Percentiles rank a stretch among this genome's conserved stretches.
phyloP scores from a whole-genome alignment of 1,140 invertebrate genomes.

The Pectinophora gossypiella region DNA sequence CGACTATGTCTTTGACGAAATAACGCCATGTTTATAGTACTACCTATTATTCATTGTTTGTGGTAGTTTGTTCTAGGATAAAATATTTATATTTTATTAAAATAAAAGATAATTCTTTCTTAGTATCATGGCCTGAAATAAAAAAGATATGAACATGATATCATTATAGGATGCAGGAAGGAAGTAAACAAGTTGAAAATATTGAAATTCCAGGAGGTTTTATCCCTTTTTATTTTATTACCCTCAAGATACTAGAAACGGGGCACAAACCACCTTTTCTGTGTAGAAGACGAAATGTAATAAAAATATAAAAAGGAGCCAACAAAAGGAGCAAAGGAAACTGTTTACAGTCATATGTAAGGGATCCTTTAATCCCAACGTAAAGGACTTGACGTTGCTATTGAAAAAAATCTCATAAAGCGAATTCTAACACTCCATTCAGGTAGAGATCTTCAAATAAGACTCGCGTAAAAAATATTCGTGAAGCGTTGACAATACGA shows the following conservation, averaged over 20 bases:
- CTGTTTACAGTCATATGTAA: constrained; percentile 51
- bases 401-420: constrained; percentile 70
- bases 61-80: no score
- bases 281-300: constrained; percentile 1
- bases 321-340: constrained; percentile 46
- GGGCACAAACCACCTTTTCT: constrained; percentile 7
- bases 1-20: not conserved
- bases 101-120: no score
- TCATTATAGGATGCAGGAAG: not conserved
- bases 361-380: constrained; percentile 52
- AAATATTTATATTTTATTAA: no score
- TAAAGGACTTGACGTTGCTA: constrained; percentile 45
- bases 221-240: no score
- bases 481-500: constrained; percentile 57
- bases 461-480: constrained; percentile 67
- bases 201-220: no score
- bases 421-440: constrained; percentile 67
- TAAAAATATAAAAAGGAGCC: constrained; percentile 20
- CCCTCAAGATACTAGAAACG: no score
- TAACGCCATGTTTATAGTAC: no score
- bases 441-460: constrained; percentile 65
- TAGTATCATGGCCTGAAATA: no score
- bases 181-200: no score
- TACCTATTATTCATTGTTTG: no score
- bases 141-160: no score